Percentiles rank a stretch among this genome's conserved stretches.
These are phyloP conservation scores for Mesitornis unicolor DNA, from an alignment of 2,113 vertebrate genomes.

Conservation along the genomic window DNA sequence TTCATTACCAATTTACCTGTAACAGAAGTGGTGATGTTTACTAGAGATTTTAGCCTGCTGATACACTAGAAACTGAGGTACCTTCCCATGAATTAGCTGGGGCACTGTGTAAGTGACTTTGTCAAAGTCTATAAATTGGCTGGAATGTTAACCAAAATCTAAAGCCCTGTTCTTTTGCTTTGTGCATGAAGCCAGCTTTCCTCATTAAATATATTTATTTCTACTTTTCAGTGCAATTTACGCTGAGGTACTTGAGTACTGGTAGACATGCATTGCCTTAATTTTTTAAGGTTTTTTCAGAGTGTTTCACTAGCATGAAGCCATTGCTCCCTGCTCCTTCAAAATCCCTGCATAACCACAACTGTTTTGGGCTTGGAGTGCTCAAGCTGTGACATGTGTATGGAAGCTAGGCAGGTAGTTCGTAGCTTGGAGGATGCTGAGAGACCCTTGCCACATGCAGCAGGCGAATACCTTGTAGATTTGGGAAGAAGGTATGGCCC, in stretches of 20 bases:
- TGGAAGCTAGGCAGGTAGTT: background rate
- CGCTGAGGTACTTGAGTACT: background rate
- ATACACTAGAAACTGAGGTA: background rate
- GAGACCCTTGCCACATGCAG: background rate
- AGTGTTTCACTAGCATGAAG: background rate
- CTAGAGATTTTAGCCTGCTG: background rate
- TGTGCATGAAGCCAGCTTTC: background rate
- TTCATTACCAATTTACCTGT: background rate
- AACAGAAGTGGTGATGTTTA: background rate
- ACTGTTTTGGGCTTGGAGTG: background rate
- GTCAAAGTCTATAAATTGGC: background rate
- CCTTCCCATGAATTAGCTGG: background rate
- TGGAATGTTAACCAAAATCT: background rate
- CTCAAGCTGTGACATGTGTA: fast-evolving
- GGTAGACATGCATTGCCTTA: background rate
- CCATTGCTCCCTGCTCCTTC: background rate
- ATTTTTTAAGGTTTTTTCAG: background rate
- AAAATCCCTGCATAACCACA: background rate
- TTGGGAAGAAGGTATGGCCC: background rate
- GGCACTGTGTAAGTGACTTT: background rate
- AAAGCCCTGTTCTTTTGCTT: background rate
- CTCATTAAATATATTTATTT: background rate
- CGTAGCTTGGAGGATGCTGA: background rate
- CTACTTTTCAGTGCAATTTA: background rate
- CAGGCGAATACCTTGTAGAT: background rate